These are phyloP conservation scores for Agriotes lineatus DNA, from an alignment of 2,888 invertebrate genomes.

Conservation along the genomic window DNA sequence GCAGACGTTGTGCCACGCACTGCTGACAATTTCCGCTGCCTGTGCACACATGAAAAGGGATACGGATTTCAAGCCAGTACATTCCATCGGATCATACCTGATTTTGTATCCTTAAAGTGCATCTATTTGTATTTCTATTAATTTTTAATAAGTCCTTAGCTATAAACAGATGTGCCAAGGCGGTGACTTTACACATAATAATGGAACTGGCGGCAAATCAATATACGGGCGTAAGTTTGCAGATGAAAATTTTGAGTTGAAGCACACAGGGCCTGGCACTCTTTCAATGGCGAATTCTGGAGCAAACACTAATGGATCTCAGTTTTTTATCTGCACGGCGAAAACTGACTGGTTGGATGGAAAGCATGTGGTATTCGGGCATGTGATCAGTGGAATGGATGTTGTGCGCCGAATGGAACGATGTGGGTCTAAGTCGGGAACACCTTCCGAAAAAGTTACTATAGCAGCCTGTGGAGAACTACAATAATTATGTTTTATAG, in stretches of 20 bases:
- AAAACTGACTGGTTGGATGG: conserved; percentile 91
- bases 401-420: conserved; percentile 93
- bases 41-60: conserved; percentile 97
- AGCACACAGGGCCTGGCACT: conserved; percentile 91
- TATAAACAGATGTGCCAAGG: conserved; percentile 93
- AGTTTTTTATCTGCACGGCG: conserved; percentile 95
- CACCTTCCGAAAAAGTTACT: conserved; percentile 82
- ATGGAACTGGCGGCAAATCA: conserved; percentile 97
- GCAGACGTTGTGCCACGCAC: conserved; percentile 96
- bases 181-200: conserved; percentile 97
- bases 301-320: conserved; percentile 95
- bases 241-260: conserved; percentile 95
- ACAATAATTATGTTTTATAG: conserved; percentile 72
- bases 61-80: conserved; percentile 93
- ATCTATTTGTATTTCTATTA: background rate
- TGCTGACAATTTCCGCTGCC: conserved; percentile 91
- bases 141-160: background rate
- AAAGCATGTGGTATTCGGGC: conserved; percentile 98
- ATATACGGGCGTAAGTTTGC: conserved; percentile 97
- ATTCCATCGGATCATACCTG: conserved; percentile 97
- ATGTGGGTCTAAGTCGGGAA: conserved; percentile 84
- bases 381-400: conserved; percentile 93
- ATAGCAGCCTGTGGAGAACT: conserved; percentile 91
- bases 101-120: conserved; percentile 91
- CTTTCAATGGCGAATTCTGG: conserved; percentile 99